Evolutionary conservation across 2,797 vertebrate species (phyloP).

Genomic region (Acanthornis magna): DNA sequence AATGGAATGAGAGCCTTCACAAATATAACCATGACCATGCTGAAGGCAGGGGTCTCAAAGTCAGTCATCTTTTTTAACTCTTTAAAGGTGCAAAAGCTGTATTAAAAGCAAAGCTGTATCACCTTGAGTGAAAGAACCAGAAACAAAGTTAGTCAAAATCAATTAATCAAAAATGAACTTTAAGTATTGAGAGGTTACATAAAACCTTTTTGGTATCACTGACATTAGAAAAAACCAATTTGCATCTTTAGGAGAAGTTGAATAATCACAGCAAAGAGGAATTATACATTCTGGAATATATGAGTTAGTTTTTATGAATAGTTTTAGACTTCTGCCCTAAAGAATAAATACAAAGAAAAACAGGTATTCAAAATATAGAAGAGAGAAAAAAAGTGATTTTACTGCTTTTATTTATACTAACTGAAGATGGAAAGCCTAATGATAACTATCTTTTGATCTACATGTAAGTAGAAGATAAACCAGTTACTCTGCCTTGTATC

Average conservation of each 20-base stretch:
- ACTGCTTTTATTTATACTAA: neutral
- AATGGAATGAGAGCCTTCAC: neutral
- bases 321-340: neutral
- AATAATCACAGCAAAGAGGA: neutral
- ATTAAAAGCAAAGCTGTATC: neutral
- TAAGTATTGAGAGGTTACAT: neutral
- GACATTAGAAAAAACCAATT: neutral
- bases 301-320: neutral
- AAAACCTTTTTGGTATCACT: neutral
- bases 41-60: neutral
- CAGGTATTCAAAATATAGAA: neutral
- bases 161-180: neutral
- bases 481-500: accelerated
- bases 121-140: neutral
- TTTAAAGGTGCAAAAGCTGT: neutral
- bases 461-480: neutral
- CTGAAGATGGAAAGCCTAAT: neutral
- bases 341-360: neutral
- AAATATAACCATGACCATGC: neutral
- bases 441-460: neutral
- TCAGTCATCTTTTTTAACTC: neutral
- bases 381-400: neutral
- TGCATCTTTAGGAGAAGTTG: neutral
- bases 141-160: neutral
- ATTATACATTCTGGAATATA: neutral